Evolutionary conservation across 2,113 vertebrate genomes (phyloP).

Genomic region (Marmota flaviventris): DNA sequence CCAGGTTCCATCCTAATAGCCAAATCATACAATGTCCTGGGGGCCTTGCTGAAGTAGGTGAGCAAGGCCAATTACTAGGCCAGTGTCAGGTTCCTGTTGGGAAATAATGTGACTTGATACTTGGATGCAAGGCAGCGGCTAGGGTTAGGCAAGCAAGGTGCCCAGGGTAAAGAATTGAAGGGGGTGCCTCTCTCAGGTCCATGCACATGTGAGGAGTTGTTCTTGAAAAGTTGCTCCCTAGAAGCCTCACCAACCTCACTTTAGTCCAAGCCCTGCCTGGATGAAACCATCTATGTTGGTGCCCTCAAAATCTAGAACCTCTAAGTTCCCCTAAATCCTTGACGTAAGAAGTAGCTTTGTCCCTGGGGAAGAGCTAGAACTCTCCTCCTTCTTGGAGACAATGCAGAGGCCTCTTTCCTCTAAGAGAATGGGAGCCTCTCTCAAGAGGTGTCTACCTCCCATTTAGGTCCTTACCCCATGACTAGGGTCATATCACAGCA

Average conservation of each 20-base stretch:
- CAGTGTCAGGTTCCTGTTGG: background rate
- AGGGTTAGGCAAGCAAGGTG: background rate
- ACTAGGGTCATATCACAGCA: background rate
- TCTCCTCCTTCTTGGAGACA: background rate
- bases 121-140: background rate
- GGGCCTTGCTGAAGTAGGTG: background rate
- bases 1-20: background rate
- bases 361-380: background rate
- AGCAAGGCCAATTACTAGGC: background rate
- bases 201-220: background rate
- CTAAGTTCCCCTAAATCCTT: background rate
- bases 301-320: background rate
- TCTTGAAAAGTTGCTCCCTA: background rate
- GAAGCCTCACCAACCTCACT: background rate
- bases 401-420: background rate
- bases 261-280: background rate
- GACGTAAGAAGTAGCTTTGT: background rate
- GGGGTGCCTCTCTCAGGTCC: background rate
- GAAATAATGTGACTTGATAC: background rate
- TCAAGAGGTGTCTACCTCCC: background rate
- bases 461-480: background rate
- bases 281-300: background rate
- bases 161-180: no score
- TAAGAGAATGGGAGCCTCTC: background rate
- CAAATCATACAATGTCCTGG: background rate